Conservation (phyloP, 2,113 vertebrate genomes). For the Anguilla japonica region DNA sequence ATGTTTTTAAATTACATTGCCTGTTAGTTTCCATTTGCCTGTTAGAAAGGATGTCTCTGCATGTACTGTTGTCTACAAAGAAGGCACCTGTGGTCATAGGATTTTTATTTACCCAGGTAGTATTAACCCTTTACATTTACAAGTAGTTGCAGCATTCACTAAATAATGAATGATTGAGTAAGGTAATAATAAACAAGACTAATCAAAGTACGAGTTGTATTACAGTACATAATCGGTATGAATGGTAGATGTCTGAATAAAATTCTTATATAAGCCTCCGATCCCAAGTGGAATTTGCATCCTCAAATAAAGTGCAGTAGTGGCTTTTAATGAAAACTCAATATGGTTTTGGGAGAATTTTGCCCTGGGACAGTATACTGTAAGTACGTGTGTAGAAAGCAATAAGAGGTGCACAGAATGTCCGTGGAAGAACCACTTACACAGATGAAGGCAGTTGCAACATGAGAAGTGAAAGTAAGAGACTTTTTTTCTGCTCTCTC, state of each 20-base stretch:
- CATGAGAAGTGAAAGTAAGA: constrained; percentile 24
- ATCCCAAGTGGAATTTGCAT: constrained; percentile 47
- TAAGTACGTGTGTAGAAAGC: constrained; percentile 4
- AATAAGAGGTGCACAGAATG: constrained; percentile 8
- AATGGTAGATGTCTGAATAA: constrained; percentile 15
- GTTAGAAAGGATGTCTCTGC: background rate
- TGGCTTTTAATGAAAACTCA: constrained; percentile 66
- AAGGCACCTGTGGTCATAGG: background rate
- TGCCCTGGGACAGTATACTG: constrained; percentile 23
- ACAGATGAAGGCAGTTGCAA: background rate
- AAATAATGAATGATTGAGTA: background rate
- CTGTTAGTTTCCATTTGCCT: background rate
- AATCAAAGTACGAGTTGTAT: too few relatives aligned
- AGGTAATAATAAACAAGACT: background rate
- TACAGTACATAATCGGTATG: background rate
- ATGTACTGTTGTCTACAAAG: background rate
- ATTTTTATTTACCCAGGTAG: background rate
- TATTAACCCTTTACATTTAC: background rate
- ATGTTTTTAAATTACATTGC: background rate
- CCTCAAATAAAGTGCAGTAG: constrained; percentile 40
- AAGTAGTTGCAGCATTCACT: background rate
- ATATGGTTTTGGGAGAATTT: constrained; percentile 46
- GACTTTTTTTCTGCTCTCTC: constrained; percentile 43
- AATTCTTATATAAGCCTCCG: constrained; percentile 30
- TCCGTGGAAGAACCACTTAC: background rate